Evolutionary conservation across 2,888 invertebrate genomes (phyloP).

Genomic region (Oscheius onirici): DNA sequence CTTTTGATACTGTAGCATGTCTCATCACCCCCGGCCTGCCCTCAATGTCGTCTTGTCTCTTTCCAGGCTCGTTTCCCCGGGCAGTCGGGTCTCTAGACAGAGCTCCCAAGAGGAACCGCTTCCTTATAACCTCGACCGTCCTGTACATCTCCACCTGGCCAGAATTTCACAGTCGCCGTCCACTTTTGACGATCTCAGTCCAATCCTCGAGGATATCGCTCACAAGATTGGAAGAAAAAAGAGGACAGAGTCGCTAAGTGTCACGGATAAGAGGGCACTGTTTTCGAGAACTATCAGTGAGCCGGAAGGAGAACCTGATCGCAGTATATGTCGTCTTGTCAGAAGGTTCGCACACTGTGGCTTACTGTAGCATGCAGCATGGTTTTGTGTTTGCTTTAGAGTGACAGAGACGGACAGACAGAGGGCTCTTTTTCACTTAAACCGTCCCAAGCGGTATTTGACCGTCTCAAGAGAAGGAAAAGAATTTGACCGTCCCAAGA

Average conservation of each 20-base stretch:
- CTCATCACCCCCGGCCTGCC: neutral
- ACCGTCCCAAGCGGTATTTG: no score
- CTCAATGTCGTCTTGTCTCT: constrained; percentile 16
- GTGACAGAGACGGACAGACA: no score
- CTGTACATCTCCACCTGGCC: constrained; percentile 10
- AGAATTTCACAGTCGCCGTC: constrained; percentile 3
- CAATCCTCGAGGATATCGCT: constrained; percentile 35
- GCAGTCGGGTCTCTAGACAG: constrained; percentile 6
- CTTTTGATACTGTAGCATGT: no score
- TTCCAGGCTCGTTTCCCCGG: constrained; percentile 23
- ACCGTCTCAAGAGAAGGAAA: no score
- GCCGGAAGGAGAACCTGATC: constrained; percentile 21
- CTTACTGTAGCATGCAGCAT: neutral
- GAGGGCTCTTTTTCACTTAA: no score
- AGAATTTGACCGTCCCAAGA: no score
- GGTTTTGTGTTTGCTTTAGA: neutral
- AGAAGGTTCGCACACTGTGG: constrained; percentile 23
- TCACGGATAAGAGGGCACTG: constrained; percentile 14
- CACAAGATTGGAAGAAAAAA: constrained; percentile 18
- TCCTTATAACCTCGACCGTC: constrained; percentile 1
- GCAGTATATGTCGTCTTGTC: constrained; percentile 18
- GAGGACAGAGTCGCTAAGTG: neutral
- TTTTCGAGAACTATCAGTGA: constrained; percentile 21
- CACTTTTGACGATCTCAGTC: constrained; percentile 37
- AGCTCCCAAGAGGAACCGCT: constrained; percentile 1